A percentile compares a stretch with the other conserved stretches of the same genome.
Evolutionary conservation across 64 coral and sea anemone genomes (phyloP).

Genomic region (Acropora tenuis): DNA sequence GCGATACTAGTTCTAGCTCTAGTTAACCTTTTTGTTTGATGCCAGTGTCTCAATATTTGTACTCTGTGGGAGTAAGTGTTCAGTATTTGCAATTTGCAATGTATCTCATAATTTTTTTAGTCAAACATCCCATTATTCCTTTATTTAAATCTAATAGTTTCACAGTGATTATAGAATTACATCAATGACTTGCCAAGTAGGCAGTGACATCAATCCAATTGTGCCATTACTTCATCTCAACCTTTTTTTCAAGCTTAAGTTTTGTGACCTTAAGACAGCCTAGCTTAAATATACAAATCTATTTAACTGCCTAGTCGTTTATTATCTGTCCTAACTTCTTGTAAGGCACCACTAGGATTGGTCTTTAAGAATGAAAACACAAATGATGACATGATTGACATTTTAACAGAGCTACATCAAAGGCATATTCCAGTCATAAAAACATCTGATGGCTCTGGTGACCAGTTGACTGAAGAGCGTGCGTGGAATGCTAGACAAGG

Average conservation of each 20-base stretch:
- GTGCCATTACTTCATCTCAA: too few species aligned
- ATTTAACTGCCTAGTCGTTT: too few species aligned
- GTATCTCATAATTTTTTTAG: too few species aligned
- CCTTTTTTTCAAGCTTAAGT: too few species aligned
- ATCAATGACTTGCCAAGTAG: too few species aligned
- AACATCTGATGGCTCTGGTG: not conserved
- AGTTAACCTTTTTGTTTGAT: not conserved
- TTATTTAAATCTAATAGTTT: too few species aligned
- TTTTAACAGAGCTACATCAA: slow-evolving; percentile 11
- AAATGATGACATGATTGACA: slow-evolving; percentile 34
- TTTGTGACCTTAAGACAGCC: too few species aligned
- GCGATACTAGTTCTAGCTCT: not conserved
- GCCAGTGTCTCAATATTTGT: slow-evolving; percentile 6
- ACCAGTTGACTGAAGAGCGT: slow-evolving; percentile 42
- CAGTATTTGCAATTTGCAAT: too few species aligned
- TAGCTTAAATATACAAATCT: too few species aligned
- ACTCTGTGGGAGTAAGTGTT: not conserved
- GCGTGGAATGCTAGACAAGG: slow-evolving; percentile 9
- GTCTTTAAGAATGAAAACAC: slow-evolving; percentile 26
- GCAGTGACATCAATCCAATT: too few species aligned
- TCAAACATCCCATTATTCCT: too few species aligned
- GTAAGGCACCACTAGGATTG: not conserved
- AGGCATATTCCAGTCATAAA: slow-evolving; percentile 13
- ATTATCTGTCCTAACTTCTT: not conserved
- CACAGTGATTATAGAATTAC: too few species aligned